Base-by-base conservation (phyloP, 2,888 invertebrate species). In the Lacanobia oleracea region DNA sequence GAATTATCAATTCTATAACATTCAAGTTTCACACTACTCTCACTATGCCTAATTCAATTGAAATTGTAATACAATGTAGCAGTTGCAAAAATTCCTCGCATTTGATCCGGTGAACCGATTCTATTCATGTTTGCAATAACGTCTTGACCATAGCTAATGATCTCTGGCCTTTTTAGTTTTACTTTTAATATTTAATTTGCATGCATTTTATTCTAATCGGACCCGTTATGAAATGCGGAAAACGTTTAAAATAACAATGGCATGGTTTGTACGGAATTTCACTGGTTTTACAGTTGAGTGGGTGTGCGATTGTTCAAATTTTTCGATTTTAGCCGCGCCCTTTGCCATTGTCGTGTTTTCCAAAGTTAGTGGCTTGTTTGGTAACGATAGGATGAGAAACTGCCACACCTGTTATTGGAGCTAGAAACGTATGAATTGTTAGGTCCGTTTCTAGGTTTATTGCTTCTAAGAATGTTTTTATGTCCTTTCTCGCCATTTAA, bases 211-310 rank as follows among this genome's bases (percentile, higher is more conserved):
- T 66, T 74, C 51, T 67, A 79, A 71, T 77, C 40, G 56, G 53
- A 27, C 64, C 61, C 65, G 50, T 76, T 82, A 79, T 71, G 70
- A 86, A 83, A 81, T 54, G 33, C 78, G 81, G 86, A 83, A 83
- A 77, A 66, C 79, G 67, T 79, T 76, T 77, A 68, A 63, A 79
- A 72, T 74, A 79, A 81, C 82, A 85, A 91, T 91, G 88, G 90
- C 86, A 63, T 83, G 71, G 74, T 81, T 81, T 87, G 89, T 90
- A 87, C 86, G 88, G 87, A 91, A 92, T 92, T 92, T 92, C 88
- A 85, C 75, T 73, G 51, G 40, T 90, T 91, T 89, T 88, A 87
- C 92, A 91, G 89, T 88, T 89, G 88, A 93, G 88, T 90, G 88
- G 84, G 75, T 87, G 81, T 82, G 80, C 88, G 79, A 92, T 93